Base-by-base conservation (phyloP, 1,140 invertebrate genomes). In the Pseudomyrmex pallidus region DNA sequence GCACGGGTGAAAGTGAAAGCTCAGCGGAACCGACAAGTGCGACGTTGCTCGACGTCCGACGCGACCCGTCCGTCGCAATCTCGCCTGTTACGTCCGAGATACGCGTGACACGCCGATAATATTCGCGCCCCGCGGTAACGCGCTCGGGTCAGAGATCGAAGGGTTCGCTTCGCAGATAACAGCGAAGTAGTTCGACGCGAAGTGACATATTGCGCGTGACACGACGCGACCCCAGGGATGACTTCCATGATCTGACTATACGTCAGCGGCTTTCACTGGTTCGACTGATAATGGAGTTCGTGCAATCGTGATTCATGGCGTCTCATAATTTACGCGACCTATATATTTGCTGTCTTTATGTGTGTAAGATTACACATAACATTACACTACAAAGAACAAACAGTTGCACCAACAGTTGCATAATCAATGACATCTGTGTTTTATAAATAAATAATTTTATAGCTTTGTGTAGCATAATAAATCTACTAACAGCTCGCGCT, bases 1-100 rank as follows among this genome's bases (percentile, higher is more conserved):
- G 52, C 66, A 48, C 9, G 9, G 25, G 8, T 12, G 88, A 90
- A 89, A 91, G 88, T 85, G 87, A 89, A 91, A 90, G 84, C 88
- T 90, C 90, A 90, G 90, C 90, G 50, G 83, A 90, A 84, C 84
- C 48, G 25, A 8, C 35, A 46, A 35, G 35, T 17, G 54, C 61
- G 59, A 74, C 54, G 46, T 8, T 7, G 46, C 61, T 57, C 54
- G 59, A 13, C 22, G 44, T 22, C 76, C 8, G 20, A 50, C 57
- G 44, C 25, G 35, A 35, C 22, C 62, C 46, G 15, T 83, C 1
- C 64, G 72, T 35, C 64, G 72, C 48, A 74, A 84, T 78, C 64
- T 70, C 48, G 68, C 46, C 78, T 13, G 67, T 46, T 54, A 66
- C n/a, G 44, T 61, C 62, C 25, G 57, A 57, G 44, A 76, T 67